Base-by-base conservation (phyloP, 2,888 invertebrate species). In the Glaucopsyche alexis region DNA sequence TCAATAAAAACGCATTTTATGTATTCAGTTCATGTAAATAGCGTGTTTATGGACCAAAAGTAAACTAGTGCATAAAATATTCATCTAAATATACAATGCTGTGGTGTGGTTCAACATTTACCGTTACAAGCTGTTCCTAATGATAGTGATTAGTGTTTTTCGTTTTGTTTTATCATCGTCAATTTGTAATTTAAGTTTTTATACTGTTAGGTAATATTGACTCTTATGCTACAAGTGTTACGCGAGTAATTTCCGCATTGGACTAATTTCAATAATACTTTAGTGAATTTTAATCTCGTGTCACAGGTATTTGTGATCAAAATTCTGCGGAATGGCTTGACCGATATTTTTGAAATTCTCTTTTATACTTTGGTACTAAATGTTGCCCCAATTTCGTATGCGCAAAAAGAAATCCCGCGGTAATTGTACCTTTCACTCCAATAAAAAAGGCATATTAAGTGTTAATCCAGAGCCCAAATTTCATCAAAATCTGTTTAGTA, bases 21-120 rank as follows among this genome's bases (percentile, higher is more conserved):
- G 60, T 60, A 60, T 60, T 60, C 13, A 13, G 60, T 60, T 60
- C 60, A 38, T 29, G 29, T 60, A 29, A 60, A 60, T 60, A 60
- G 13, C 29, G 60, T 60, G 60, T 38, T 60, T 60, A 14, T 60
- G 60, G 29, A 60, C 60, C 29, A 60, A 60, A 55, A 60, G 29
- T 60, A 60, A 60, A 60, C 60, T 60, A 60, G 60, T 60, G 60
- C 60, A 60, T 60, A 60, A 60, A 60, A 60, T 60, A 60, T 29
- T 60, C 60, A 60, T 60, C 60, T 60, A 29, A 29, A 6, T 60
- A 60, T 13, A 47, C 47, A 4, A 9, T 9, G 13, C 8, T 55
- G 19, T 9, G 11, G 19, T 8, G 42, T 42, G 19, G 19, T 0
- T 42, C 11, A 19, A 29, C 60, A 29, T 60, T 60, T 19, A 11